Percentiles rank a stretch among this genome's conserved stretches.
These are phyloP conservation scores for Lindbergichthys nudifrons DNA, from an alignment of 2,797 vertebrate species.

Conservation along the genomic window DNA sequence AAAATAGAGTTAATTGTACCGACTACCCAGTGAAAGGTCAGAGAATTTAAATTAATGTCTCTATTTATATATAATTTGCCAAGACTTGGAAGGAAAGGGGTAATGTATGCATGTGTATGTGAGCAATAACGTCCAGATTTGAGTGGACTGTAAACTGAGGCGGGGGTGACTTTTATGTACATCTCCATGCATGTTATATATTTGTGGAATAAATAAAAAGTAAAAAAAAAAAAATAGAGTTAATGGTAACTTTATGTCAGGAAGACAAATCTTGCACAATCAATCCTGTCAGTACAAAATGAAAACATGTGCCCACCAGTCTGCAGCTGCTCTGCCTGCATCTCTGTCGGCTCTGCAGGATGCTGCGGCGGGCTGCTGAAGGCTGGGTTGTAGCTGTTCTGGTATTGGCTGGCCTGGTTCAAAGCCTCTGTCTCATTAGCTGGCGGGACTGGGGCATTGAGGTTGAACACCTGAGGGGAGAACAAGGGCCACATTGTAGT, in stretches of 20 bases:
- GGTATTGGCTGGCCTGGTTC: conserved; percentile 93
- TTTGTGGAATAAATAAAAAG: too few species aligned
- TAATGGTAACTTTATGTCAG: not conserved
- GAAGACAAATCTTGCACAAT: not conserved
- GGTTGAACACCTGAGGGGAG: conserved; percentile 93
- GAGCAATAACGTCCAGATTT: too few species aligned
- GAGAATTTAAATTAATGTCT: too few species aligned
- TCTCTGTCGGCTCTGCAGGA: conserved; percentile 92
- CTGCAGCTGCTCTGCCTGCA: conserved; percentile 94
- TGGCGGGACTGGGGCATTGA: conserved; percentile 97
- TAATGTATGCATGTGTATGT: too few species aligned
- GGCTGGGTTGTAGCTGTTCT: conserved; percentile 93
- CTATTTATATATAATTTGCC: too few species aligned
- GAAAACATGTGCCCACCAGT: conserved; percentile 85
- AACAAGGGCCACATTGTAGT: conserved; percentile 62
- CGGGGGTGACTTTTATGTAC: too few species aligned
- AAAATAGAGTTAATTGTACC: too few species aligned
- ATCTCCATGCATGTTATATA: too few species aligned
- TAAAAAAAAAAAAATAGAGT: not conserved
- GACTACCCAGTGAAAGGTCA: too few species aligned
- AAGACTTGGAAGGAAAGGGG: too few species aligned
- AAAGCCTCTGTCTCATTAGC: conserved; percentile 93
- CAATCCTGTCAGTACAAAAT: not conserved
- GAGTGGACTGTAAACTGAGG: too few species aligned
- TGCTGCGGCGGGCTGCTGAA: conserved; percentile 91